Percentiles rank a stretch among this genome's conserved stretches.
These are phyloP conservation scores for Diadophis punctatus DNA, from an alignment of 2,113 vertebrate genomes.

Conservation along the genomic window DNA sequence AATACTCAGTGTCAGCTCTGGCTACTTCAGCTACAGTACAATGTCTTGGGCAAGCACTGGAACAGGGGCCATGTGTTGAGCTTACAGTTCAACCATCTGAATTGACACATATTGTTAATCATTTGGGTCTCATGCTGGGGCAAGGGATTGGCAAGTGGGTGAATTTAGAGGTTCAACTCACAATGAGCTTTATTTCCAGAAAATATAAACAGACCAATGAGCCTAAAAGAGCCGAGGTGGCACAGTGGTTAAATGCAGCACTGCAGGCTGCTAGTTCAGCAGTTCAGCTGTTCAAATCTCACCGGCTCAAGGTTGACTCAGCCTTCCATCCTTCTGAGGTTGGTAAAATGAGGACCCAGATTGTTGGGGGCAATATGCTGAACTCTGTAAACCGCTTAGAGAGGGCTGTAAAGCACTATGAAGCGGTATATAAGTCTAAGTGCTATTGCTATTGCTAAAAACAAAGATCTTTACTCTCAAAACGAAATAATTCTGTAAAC, in stretches of 20 bases:
- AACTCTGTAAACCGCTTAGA: too few relatives aligned
- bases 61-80: neutral
- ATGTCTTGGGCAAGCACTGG: neutral
- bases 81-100: neutral
- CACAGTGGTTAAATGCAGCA: too few relatives aligned
- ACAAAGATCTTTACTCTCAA: neutral
- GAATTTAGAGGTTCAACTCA: neutral
- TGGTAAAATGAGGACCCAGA: too few relatives aligned
- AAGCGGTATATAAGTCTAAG: too few relatives aligned
- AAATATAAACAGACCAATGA: neutral
- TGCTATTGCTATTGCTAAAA: too few relatives aligned
- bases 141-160: neutral
- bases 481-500: neutral
- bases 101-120: neutral
- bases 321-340: too few relatives aligned
- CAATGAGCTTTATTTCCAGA: neutral
- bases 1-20: neutral
- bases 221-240: too few relatives aligned
- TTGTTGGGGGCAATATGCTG: too few relatives aligned
- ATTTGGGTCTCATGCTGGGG: neutral
- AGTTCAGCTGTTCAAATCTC: too few relatives aligned
- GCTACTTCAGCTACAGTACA: neutral
- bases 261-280: too few relatives aligned
- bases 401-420: too few relatives aligned
- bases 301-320: too few relatives aligned